A percentile compares a stretch with the other conserved stretches of the same genome.
phyloP scores from a whole-genome alignment of 2,797 vertebrate genomes.

The Amblyraja radiata region DNA sequence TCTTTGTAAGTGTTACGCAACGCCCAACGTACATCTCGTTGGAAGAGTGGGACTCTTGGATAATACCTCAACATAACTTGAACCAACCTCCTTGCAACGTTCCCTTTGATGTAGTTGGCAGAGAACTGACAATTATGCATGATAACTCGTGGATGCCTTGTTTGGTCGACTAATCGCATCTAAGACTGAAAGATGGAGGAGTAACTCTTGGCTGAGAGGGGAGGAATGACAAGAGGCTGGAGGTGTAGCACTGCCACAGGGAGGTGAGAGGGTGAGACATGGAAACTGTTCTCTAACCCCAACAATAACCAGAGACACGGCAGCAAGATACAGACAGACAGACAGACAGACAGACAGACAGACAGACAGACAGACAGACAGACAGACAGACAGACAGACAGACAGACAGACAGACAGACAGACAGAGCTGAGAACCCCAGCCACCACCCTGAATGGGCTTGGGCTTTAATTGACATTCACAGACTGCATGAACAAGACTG shows the following conservation, averaged over 20 bases:
- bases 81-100: not conserved
- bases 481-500: not conserved
- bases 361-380: not conserved
- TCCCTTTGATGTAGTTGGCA: not conserved
- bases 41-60: not conserved
- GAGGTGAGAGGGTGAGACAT: not conserved
- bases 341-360: not conserved
- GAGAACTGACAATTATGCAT: not conserved
- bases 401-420: not conserved
- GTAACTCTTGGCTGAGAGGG: not conserved
- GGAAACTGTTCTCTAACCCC: too few species aligned
- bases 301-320: too few species aligned
- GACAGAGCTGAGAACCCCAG: not conserved
- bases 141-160: not conserved
- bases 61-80: not conserved
- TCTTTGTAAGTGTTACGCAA: not conserved
- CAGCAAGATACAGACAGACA: not conserved
- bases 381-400: not conserved
- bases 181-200: conserved; percentile 10
- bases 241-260: not conserved
- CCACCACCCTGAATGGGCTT: not conserved
- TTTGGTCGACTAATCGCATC: not conserved
- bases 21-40: not conserved
- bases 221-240: not conserved
- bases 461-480: not conserved